Evolutionary conservation across 2,888 invertebrate species (phyloP).

Genomic region (Epinotia ramella): DNA sequence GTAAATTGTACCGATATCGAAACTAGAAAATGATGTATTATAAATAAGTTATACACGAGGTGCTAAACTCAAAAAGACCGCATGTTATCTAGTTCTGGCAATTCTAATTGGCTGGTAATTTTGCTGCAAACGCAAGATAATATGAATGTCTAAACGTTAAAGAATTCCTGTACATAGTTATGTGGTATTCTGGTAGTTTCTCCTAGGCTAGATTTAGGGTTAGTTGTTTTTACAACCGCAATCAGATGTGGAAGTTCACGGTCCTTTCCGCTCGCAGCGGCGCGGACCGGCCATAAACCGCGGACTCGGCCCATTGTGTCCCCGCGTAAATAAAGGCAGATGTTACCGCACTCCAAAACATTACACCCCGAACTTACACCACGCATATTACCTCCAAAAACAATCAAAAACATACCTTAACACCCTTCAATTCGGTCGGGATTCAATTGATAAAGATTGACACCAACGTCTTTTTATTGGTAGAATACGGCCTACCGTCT

Average conservation of each 20-base stretch:
- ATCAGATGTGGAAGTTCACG: constrained; percentile 56
- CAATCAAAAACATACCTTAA: constrained; percentile 54
- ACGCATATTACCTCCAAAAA: constrained; percentile 47
- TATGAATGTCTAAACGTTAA: too few species aligned
- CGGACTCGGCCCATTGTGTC: constrained; percentile 64
- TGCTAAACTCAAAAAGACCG: background rate
- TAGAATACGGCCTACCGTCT: constrained; percentile 59
- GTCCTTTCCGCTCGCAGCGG: constrained; percentile 8
- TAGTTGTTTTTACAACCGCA: constrained; percentile 34
- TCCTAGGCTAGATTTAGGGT: constrained; percentile 1
- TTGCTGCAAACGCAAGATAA: background rate
- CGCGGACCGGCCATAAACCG: constrained; percentile 50
- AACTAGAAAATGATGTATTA: too few species aligned
- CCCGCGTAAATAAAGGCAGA: constrained; percentile 85
- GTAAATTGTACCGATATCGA: too few species aligned
- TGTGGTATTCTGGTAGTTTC: background rate
- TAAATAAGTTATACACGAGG: background rate
- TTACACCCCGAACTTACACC: constrained; percentile 53
- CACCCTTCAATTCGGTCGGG: constrained; percentile 42
- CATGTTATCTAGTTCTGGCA: background rate
- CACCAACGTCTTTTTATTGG: constrained; percentile 49
- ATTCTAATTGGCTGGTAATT: background rate
- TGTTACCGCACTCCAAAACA: constrained; percentile 80
- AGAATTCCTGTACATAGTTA: background rate
- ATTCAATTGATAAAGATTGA: constrained; percentile 34